Evolutionary conservation across 2,888 invertebrate species (phyloP).

Genomic region (Petrophora chlorosata): DNA sequence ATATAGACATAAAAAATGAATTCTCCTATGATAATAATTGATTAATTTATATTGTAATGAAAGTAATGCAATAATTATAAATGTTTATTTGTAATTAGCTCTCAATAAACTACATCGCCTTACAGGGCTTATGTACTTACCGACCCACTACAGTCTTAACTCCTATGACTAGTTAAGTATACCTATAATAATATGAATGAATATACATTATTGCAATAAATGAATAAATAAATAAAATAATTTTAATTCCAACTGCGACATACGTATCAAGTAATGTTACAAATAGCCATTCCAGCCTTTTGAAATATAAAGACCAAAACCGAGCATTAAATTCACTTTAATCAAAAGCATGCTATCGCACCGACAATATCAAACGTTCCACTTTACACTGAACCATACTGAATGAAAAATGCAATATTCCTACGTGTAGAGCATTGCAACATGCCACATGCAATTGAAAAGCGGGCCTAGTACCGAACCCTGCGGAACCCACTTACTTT

Average conservation of each 20-base stretch:
- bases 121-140: too few relatives aligned
- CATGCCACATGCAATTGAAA: constrained; percentile 52
- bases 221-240: neutral
- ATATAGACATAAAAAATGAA: too few relatives aligned
- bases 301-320: too few relatives aligned
- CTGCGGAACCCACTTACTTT: constrained; percentile 49
- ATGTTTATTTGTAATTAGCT: too few relatives aligned
- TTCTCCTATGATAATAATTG: too few relatives aligned
- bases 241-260: neutral
- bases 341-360: constrained; percentile 33
- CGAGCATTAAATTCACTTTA: constrained; percentile 1
- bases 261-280: too few relatives aligned
- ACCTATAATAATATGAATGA: neutral
- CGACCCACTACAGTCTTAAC: too few relatives aligned
- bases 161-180: too few relatives aligned
- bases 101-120: too few relatives aligned
- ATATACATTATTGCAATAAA: neutral
- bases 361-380: constrained; percentile 38
- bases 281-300: too few relatives aligned
- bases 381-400: constrained; percentile 37
- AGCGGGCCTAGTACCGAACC: constrained; percentile 40
- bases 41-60: too few relatives aligned
- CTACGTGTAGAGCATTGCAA: constrained; percentile 40
- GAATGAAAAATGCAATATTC: constrained; percentile 60
- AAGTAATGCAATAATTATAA: too few relatives aligned